Percentiles rank a stretch among this genome's conserved stretches.
phyloP scores from a whole-genome alignment of 2,797 vertebrate species.

The Masticophis lateralis region DNA sequence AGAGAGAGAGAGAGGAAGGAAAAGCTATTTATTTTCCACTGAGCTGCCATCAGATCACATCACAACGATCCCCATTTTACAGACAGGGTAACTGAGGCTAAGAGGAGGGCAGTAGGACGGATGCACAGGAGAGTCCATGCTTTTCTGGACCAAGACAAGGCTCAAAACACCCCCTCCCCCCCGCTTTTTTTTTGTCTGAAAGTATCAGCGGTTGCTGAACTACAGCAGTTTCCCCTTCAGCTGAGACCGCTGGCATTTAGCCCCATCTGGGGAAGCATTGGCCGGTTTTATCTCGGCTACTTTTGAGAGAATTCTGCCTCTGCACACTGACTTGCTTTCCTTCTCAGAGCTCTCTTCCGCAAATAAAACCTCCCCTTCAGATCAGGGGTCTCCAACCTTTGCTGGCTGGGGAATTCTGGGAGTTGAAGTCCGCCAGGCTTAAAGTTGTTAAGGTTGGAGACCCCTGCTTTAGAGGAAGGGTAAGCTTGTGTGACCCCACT shows the following conservation, averaged over 20 bases:
- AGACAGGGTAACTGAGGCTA: not conserved
- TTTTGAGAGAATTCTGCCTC: not conserved
- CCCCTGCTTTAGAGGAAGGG: not conserved
- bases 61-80: too few relatives aligned
- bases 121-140: not conserved
- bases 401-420: too few relatives aligned
- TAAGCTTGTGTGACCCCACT: not conserved
- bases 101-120: not conserved
- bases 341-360: not conserved
- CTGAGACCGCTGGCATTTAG: fast-evolving
- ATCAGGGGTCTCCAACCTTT: too few relatives aligned
- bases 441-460: not conserved
- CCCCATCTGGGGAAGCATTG: too few relatives aligned
- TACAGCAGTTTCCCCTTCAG: too few relatives aligned
- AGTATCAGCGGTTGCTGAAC: too few relatives aligned
- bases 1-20: not conserved
- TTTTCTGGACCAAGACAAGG: not conserved
- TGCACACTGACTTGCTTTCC: not conserved
- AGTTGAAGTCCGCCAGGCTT: too few relatives aligned
- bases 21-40: too few relatives aligned
- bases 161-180: not conserved
- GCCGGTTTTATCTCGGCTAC: not conserved
- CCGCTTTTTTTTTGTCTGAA: not conserved
- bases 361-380: not conserved
- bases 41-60: not conserved